Base-by-base conservation (phyloP, 2,113 vertebrate species). In the Oenanthe melanoleuca region DNA sequence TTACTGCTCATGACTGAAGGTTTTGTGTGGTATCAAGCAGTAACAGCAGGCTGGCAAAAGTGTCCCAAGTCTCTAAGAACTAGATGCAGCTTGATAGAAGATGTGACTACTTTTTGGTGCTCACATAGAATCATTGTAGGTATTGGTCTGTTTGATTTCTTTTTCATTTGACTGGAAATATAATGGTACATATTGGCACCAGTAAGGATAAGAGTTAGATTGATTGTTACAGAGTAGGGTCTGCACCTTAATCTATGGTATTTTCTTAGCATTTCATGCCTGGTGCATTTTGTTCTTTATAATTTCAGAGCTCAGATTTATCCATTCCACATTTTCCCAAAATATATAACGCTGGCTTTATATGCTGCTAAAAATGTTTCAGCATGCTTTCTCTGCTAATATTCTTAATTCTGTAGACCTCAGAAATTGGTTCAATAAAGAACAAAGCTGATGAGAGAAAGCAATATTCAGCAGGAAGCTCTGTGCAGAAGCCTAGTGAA, bases 361-460 rank as follows among this genome's bases (percentile, higher is more conserved):
- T 56, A 11, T 73, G 42, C 57, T 11, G 3, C 5, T 49, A 29
- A 78, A 94, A 91, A 74, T 1, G 0, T 86, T 92, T 95, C 57
- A 86, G 29, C 8, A 23, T 86, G 29, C 50, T 96, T 89, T 40
- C 77, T 75, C 26, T 86, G 37, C 61, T 91, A 33, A 92, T 80
- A 28, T 65, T 94, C 64, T 90, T 93, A 79, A 86, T 95, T 44
- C 34, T 77, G 3, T 97, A 99, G 99, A 98, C 98, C 95, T 98
- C 98, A 40, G 99, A 99, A 93, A 95, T 84, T 25, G 92, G 97
- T 55, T 96, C 95, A 75, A n/a, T 97, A 61, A 99, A 99, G 75
- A 98, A 94, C 79, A 97, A 98, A 80, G 82, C 88, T 1, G 97
- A 99, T 57, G 98, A 99, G 52, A 95, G 93, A 95, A 98, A 99